These are phyloP conservation scores for Prolemur simus DNA, from an alignment of 2,113 vertebrate species.

Conservation along the genomic window DNA sequence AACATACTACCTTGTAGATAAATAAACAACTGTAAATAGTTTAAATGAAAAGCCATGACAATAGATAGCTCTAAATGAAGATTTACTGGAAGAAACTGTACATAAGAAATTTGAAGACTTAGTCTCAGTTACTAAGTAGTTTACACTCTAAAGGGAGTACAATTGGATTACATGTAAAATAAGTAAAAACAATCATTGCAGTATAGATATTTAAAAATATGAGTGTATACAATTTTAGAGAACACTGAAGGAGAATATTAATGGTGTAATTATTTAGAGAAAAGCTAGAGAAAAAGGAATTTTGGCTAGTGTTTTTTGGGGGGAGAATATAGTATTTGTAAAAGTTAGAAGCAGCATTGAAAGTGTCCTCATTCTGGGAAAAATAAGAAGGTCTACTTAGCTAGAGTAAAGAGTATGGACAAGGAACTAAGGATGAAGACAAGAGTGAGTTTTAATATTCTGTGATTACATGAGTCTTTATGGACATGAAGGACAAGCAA, in stretches of 20 bases:
- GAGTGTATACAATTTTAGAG: not conserved
- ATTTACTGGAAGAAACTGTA: not conserved
- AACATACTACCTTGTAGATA: not conserved
- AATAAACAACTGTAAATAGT: not conserved
- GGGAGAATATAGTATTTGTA: not conserved
- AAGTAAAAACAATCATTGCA: not conserved
- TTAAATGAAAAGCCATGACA: not conserved
- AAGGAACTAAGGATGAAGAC: not conserved
- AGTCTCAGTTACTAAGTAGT: not conserved
- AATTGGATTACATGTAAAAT: not conserved
- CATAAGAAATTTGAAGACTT: slow-evolving; percentile 1
- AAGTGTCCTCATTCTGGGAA: not conserved
- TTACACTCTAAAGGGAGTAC: not conserved
- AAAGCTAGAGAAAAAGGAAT: not conserved
- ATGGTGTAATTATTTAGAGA: not conserved
- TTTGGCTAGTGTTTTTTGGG: not conserved
- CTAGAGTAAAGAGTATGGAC: not conserved
- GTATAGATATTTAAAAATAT: slow-evolving; percentile 21
- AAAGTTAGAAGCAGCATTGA: not conserved
- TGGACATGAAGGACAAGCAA: not conserved
- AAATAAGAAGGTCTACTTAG: not conserved
- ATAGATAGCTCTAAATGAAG: not conserved
- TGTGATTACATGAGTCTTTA: not conserved
- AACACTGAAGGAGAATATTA: not conserved
- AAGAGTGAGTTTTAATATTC: not conserved